A percentile compares a stretch with the other conserved stretches of the same genome.
Conservation (phyloP, 2,888 invertebrate species). For the Netelia melanura region DNA sequence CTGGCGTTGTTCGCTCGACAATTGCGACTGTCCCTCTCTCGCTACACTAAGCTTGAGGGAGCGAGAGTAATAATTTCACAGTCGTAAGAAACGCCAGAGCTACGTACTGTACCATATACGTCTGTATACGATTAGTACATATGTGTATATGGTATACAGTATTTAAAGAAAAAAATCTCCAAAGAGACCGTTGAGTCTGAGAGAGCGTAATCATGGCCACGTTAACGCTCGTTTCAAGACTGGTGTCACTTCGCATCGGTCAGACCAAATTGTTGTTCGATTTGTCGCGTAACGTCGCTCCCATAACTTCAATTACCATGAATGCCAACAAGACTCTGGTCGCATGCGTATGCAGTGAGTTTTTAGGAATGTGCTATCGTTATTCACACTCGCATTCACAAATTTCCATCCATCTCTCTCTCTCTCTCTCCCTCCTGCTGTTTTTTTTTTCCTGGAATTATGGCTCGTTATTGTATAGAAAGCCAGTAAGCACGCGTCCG, state of each 20-base stretch:
- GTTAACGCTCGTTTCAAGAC: constrained; percentile 77
- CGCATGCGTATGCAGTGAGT: constrained; percentile 82
- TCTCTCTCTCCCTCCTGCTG: neutral
- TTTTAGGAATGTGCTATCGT: constrained; percentile 14
- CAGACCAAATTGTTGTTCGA: constrained; percentile 75
- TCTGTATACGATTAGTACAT: constrained; percentile 1
- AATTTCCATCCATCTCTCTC: neutral
- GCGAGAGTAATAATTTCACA: neutral
- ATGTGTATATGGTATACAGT: constrained; percentile 22
- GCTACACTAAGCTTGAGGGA: neutral
- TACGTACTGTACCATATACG: constrained; percentile 2
- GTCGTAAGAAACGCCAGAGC: neutral
- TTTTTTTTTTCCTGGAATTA: neutral
- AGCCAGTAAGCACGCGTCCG: constrained; percentile 41
- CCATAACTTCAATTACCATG: constrained; percentile 56
- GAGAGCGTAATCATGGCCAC: constrained; percentile 80
- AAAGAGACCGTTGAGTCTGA: constrained; percentile 46
- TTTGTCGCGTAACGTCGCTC: constrained; percentile 70
- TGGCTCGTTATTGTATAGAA: neutral
- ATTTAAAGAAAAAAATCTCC: constrained; percentile 34
- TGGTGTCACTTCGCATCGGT: constrained; percentile 76
- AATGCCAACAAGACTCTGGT: constrained; percentile 71
- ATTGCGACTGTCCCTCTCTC: neutral
- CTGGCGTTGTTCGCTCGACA: neutral
- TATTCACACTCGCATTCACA: neutral